Conservation (phyloP, 2,113 vertebrate genomes). For the Falcunculus frontatus region DNA sequence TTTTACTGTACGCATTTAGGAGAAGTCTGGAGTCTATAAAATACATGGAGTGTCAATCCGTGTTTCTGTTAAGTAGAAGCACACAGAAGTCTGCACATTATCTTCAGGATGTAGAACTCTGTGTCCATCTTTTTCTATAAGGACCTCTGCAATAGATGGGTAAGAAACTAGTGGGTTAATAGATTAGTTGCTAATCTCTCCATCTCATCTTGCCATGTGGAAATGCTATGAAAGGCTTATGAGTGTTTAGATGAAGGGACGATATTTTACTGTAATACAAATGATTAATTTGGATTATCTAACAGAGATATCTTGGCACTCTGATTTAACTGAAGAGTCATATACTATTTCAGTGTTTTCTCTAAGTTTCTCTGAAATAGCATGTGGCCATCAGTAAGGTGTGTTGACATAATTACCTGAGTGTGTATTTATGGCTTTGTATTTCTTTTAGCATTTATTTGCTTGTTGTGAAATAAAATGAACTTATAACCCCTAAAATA, state of each 20-base stretch:
- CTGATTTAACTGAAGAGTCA: neutral
- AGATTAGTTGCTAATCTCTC: neutral
- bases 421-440: neutral
- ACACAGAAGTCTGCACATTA: neutral
- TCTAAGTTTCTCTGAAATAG: neutral
- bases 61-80: neutral
- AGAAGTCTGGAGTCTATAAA: neutral
- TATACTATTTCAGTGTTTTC: neutral
- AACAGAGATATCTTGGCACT: neutral
- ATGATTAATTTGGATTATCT: neutral
- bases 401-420: neutral
- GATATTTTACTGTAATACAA: neutral
- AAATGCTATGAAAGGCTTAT: neutral
- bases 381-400: neutral
- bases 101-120: neutral
- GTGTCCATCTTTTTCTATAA: neutral
- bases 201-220: neutral
- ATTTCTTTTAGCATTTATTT: neutral
- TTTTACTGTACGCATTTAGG: neutral
- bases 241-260: neutral
- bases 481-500: neutral
- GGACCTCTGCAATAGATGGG: neutral
- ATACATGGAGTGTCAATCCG: neutral
- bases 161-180: neutral
- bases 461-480: neutral